Conservation (phyloP, 2,113 vertebrate species). For the Anthoscopus minutus region DNA sequence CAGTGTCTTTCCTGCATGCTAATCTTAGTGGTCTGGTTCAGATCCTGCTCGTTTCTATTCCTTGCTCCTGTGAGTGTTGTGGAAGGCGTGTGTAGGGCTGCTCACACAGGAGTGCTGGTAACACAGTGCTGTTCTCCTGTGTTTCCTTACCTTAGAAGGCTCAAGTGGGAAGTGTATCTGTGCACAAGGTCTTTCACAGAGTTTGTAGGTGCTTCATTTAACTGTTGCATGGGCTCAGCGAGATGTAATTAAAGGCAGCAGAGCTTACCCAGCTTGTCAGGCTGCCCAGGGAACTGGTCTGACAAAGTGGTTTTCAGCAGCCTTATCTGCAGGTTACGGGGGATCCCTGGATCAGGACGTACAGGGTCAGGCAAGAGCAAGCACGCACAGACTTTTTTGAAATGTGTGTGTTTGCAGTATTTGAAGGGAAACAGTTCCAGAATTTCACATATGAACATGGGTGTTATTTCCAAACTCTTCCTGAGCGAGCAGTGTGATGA, state of each 20-base stretch:
- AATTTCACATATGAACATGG: neutral
- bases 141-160: fast-evolving
- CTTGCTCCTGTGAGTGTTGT: neutral
- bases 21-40: neutral
- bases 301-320: neutral
- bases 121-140: neutral
- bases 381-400: neutral
- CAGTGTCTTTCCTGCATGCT: neutral
- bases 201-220: neutral
- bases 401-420: neutral
- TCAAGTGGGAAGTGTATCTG: neutral
- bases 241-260: neutral
- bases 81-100: neutral
- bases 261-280: neutral
- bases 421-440: neutral
- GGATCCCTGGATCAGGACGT: neutral
- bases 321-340: neutral
- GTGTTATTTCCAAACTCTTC: neutral
- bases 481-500: fast-evolving
- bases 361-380: neutral
- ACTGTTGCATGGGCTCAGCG: neutral
- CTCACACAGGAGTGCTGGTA: neutral
- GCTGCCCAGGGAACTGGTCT: conserved; percentile 14
- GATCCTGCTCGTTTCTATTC: neutral
- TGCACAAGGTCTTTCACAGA: neutral